Evolutionary conservation across 2,797 vertebrate species (phyloP).

Genomic region (Molossus molossus): DNA sequence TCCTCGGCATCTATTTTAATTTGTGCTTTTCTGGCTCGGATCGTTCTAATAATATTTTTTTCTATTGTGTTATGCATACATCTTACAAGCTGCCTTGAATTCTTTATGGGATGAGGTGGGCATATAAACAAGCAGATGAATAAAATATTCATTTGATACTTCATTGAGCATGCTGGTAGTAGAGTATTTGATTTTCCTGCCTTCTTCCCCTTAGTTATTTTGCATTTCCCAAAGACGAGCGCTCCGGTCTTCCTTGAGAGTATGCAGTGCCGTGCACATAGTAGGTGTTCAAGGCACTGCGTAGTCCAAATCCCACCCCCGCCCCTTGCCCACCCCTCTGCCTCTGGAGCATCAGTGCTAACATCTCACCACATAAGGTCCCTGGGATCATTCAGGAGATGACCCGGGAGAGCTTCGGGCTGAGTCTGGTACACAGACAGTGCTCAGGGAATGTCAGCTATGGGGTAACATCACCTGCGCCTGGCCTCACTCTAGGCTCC

Average conservation of each 20-base stretch:
- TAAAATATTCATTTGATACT: background rate
- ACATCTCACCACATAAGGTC: background rate
- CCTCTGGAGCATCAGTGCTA: background rate
- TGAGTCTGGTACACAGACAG: background rate
- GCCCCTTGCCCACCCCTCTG: background rate
- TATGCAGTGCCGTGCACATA: accelerated
- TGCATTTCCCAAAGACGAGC: background rate
- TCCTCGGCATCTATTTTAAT: background rate
- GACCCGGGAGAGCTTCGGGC: background rate
- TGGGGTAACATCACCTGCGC: too few species aligned
- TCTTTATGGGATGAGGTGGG: background rate
- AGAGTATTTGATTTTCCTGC: background rate
- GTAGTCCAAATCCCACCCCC: background rate
- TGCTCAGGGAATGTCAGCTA: background rate
- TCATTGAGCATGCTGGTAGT: accelerated
- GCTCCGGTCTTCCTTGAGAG: background rate
- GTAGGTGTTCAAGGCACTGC: background rate
- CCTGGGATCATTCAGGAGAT: background rate
- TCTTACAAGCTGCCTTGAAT: background rate
- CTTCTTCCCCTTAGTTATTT: background rate
- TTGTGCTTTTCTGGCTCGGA: background rate
- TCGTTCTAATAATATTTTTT: background rate
- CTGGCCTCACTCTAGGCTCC: background rate
- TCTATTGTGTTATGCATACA: background rate
- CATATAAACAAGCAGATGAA: background rate